Base-by-base conservation (phyloP, 37 sponge, comb jelly and placozoan species). In the Eunapius fragilis region DNA sequence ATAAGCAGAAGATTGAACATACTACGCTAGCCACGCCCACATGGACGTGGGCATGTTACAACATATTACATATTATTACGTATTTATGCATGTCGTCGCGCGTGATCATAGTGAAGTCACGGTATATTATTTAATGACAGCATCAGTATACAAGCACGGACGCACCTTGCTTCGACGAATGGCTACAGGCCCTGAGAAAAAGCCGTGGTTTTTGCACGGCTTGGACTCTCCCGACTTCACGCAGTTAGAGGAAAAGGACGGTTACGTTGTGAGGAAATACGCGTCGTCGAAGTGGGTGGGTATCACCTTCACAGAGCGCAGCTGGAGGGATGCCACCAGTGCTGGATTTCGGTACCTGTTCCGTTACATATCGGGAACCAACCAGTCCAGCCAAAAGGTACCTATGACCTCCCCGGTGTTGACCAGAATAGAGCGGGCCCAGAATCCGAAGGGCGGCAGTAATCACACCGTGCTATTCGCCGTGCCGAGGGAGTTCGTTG, bases 351-450 rank as follows among this genome's bases (percentile, higher is more conserved):
- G 31, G 2, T 26, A 34, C 26, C 34, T 77, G 37, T 77, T 77
- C 78, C 9, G 37, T 25, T 77, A 77, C 45, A 77, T 77, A 36
- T 37, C 78, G 2, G 78, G 78, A 77, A 77, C 33, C 33, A 77
- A 77, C 24, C 37, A 32, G 37, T 12, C 78, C 33, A 77, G 24
- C 10, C 33, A 32, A 7, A 77, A 77, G 37, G 78, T 77, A 7
- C 33, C 31, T 1, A 77, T 77, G 78, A 36, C 78, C 9, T 7
- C 37, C 26, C 78, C 78, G 13, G 78, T 77, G 78, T 24, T 36
- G 9, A 33, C 78, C 10, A 77, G 37, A 36, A 17, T 77, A 2
- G 78, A 38, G 10, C 78, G 37, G 9, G 17, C 48, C 27, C 78
- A 77, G 34, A 25, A 26, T 12, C 1, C 58, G 7, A 24, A 32